Conservation (phyloP, 2,888 invertebrate genomes). For the Flexamia atlantica region DNA sequence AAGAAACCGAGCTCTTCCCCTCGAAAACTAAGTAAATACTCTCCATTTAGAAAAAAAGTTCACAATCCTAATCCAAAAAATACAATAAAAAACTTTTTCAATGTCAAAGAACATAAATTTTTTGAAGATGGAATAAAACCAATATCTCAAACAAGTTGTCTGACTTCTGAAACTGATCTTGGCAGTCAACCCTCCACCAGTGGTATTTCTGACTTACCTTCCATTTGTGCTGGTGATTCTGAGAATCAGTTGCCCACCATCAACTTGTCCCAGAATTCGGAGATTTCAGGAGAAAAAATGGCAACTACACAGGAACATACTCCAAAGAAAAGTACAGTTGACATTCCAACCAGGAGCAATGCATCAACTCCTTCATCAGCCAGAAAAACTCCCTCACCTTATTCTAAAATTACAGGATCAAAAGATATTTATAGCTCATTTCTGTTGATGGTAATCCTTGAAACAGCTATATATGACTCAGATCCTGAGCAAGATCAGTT, state of each 20-base stretch:
- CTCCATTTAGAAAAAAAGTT: conserved; percentile 57
- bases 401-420: conserved; percentile 37
- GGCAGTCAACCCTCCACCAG: neutral
- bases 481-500: neutral
- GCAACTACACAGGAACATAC: neutral
- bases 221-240: neutral
- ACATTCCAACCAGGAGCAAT: neutral
- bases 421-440: conserved; percentile 47
- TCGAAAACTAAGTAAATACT: conserved; percentile 53
- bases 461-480: conserved; percentile 1
- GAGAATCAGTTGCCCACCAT: neutral
- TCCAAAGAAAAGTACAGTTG: conserved; percentile 18
- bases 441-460: conserved; percentile 31
- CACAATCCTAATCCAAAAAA: conserved; percentile 23
- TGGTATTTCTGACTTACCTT: neutral
- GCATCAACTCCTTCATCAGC: conserved; percentile 30
- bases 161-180: neutral
- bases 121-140: neutral
- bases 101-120: conserved; percentile 32
- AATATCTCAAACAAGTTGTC: neutral
- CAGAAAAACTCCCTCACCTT: conserved; percentile 17
- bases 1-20: conserved; percentile 38
- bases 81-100: conserved; percentile 51
- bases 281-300: neutral
- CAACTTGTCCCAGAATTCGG: neutral